phyloP scores from a whole-genome alignment of 2,888 invertebrate genomes.

The Drosophila formosana region DNA sequence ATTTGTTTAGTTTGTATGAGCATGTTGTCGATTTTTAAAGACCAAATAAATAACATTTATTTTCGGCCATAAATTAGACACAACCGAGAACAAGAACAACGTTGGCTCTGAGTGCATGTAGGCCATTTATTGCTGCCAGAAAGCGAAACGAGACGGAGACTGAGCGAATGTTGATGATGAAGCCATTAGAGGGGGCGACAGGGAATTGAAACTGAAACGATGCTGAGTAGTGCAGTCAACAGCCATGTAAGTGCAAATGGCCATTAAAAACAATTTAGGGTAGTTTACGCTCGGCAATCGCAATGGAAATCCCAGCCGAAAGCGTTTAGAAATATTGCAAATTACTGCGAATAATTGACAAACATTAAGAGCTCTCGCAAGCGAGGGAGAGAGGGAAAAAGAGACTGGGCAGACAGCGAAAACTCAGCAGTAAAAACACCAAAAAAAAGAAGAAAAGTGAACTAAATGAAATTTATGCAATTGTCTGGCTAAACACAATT shows the following conservation, averaged over 20 bases:
- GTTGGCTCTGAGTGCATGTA: constrained; percentile 42
- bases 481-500: constrained; percentile 51
- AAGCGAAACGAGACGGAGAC: background rate
- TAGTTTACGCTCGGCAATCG: constrained; percentile 42
- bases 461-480: constrained; percentile 43
- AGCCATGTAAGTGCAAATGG: constrained; percentile 75
- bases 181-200: constrained; percentile 55
- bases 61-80: constrained; percentile 66
- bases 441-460: constrained; percentile 34
- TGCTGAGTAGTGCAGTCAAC: constrained; percentile 51
- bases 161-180: constrained; percentile 50
- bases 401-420: too few relatives aligned
- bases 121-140: constrained; percentile 65
- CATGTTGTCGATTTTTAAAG: constrained; percentile 56
- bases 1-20: constrained; percentile 13
- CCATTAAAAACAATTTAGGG: constrained; percentile 78
- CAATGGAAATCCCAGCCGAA: constrained; percentile 36
- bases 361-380: constrained; percentile 63
- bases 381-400: background rate
- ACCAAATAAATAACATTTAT: constrained; percentile 70
- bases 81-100: constrained; percentile 25
- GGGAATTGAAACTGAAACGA: constrained; percentile 26
- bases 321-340: constrained; percentile 79
- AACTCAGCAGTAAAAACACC: constrained; percentile 35
- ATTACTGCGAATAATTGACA: constrained; percentile 81